Evolutionary conservation across 2,113 vertebrate genomes (phyloP), one percentile per base, ranked within the genome.

Genomic region (Eudyptes chrysolophus): DNA sequence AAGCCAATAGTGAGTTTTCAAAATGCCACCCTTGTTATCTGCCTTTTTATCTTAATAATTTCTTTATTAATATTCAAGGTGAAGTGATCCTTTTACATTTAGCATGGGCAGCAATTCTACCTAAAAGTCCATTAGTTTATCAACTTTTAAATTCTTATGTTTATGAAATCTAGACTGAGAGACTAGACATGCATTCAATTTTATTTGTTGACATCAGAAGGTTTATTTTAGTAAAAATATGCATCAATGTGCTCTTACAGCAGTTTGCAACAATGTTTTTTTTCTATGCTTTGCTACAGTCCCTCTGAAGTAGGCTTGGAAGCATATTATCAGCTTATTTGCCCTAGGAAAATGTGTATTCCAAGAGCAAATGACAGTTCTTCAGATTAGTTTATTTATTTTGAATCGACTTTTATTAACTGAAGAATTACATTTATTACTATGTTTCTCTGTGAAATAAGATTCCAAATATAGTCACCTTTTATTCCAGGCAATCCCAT

Each of bases 241-340:
- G 9, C 36, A 65, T 19, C 20, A 69, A 32, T 17, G 15, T 76
- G 26, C 6, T 70, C 4, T 64, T 51, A 58, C 0, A 1, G 9
- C 7, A 58, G 54, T 46, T 81, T n/a, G 12, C 21, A 29, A 51
- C 16, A 44, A 17, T 40, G 1, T 61, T 40, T n/a, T 68, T 83
- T 10, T 77, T 8, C 11, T 69, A 7, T 62, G 34, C 9, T 84
- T 78, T 79, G 19, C 32, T 66, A 52, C 36, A 69, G 5, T 12
- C 19, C 10, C 10, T 75, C 18, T 44, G 61, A 84, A 64, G 42
- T 57, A 74, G 13, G 6, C 32, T 68, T 75, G 26, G 18, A 74
- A 58, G 11, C 18, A 9, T 19, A 40, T 13, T 58, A 58, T n/a
- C 29, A 69, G 17, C 38, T 88, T 58, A 36, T 72, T 75, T 57